Percentiles rank a stretch among this genome's conserved stretches.
Evolutionary conservation across 1,140 invertebrate species (phyloP).

Genomic region (Drosophila repletoides): DNA sequence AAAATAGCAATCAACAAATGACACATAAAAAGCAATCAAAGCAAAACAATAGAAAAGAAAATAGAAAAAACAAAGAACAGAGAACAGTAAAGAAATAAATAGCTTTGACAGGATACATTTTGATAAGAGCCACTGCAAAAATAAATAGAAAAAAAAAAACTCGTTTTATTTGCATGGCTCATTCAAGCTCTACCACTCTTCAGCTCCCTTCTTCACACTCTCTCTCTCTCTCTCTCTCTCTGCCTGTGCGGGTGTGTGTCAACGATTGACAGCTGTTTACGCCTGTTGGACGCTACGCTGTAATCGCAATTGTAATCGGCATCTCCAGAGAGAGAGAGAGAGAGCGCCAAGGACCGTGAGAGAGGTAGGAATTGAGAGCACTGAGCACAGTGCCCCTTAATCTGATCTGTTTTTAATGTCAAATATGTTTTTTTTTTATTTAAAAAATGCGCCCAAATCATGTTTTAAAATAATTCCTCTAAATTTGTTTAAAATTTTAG

Average conservation of each 20-base stretch:
- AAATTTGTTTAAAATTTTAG: no score
- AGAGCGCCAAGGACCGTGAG: slow-evolving; percentile 4
- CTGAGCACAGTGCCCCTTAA: slow-evolving; percentile 6
- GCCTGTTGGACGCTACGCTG: slow-evolving; percentile 65
- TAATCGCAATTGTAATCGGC: slow-evolving; percentile 19
- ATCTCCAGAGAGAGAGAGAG: no score
- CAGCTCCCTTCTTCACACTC: no score
- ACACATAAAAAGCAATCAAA: slow-evolving; percentile 30
- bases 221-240: background rate
- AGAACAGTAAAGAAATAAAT: slow-evolving; percentile 7
- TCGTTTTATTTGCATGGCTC: slow-evolving; percentile 33
- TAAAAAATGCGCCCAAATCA: no score
- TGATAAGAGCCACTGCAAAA: slow-evolving; percentile 19
- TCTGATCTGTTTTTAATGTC: slow-evolving; percentile 12
- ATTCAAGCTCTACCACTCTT: no score
- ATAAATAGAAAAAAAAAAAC: slow-evolving; percentile 9
- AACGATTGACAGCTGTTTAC: slow-evolving; percentile 73
- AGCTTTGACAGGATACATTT: slow-evolving; percentile 30
- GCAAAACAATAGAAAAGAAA: slow-evolving; percentile 1
- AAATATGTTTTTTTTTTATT: no score
- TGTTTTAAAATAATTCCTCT: no score
- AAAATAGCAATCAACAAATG: slow-evolving; percentile 42
- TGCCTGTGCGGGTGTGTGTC: slow-evolving; percentile 33
- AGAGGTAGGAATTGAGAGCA: background rate
- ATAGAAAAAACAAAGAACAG: slow-evolving; percentile 1